Conservation (phyloP, 2,888 invertebrate genomes). For the Reticulitermes lucifugus region DNA sequence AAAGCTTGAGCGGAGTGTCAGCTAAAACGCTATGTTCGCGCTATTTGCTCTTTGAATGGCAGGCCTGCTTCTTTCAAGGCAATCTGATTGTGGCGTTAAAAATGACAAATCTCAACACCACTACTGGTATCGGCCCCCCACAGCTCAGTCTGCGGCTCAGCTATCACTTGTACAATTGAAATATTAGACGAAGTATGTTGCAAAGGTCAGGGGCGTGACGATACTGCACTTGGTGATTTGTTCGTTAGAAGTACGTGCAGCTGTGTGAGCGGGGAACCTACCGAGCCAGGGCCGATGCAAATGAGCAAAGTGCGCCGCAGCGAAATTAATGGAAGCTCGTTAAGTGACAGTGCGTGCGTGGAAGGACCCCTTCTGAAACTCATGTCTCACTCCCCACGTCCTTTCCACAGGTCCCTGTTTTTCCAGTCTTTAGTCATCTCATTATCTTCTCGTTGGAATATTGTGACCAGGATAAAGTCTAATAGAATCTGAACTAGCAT, state of each 20-base stretch:
- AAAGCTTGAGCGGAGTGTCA: no score
- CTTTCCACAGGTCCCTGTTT: neutral
- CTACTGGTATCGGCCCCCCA: no score
- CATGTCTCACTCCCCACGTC: neutral
- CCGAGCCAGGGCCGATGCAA: neutral
- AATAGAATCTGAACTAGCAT: neutral
- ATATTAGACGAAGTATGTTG: no score
- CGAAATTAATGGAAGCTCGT: slow-evolving; percentile 8
- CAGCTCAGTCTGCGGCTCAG: no score
- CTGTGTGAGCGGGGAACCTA: neutral
- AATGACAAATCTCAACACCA: no score
- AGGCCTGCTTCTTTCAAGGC: no score
- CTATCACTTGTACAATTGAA: no score
- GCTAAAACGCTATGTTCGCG: no score
- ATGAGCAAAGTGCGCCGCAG: neutral
- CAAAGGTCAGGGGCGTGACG: neutral
- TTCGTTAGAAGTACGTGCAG: neutral
- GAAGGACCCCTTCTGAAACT: neutral
- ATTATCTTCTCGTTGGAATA: neutral
- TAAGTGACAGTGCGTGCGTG: neutral
- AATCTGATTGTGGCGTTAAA: no score
- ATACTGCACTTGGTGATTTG: neutral
- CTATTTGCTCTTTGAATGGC: no score
- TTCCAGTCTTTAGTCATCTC: slow-evolving; percentile 9
- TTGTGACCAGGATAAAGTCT: neutral